Base-by-base conservation (phyloP, 2,797 vertebrate genomes). In the Vireo griseus region DNA sequence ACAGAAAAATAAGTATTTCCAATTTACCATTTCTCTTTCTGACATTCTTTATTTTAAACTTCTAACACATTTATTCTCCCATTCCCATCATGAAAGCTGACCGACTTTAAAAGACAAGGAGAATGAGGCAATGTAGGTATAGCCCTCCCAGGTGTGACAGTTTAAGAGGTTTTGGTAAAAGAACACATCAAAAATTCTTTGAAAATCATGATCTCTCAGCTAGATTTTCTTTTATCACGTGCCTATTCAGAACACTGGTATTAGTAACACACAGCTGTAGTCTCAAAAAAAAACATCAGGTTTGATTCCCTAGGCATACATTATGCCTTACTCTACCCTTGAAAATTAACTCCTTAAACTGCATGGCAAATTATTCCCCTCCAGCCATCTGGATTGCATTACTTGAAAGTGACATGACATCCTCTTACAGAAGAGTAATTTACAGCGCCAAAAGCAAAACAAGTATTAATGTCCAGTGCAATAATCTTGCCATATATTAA, bases 371-470 rank as follows among this genome's bases (percentile, higher is more conserved):
- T 68, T 85, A 87, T n/a, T 79, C 45, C 74, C 84, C 81, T 95
- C 55, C 84, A 94, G 88, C 57, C 57, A 92, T 44, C 52, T 61
- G 65, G 78, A 91, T 79, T 94, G 45, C 47, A 65, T 47, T 82
- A 44, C 65, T 77, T 83, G 74, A 96, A 95, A 96, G 88, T 61
- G 71, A 93, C 57, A 92, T 67, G 63, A 39, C 92, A 87, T 79
- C 50, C 71, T 82, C 77, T 85, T 94, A 57, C 48, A 90, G 57
- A 37, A 85, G 31, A 73, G 83, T 59, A 92, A 94, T 86, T 92
- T 82, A 90, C 13, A 81, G 42, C 66, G 75, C 54, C 93, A 96
- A 94, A 94, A 91, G 82, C 82, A 90, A 91, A 92, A 76, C 80
- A 93, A 90, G 18, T 63, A 65, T 79, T 92, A 76, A 48, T 65